Conservation (phyloP, 2,888 invertebrate species). For the Hydrotaea cyrtoneurina region DNA sequence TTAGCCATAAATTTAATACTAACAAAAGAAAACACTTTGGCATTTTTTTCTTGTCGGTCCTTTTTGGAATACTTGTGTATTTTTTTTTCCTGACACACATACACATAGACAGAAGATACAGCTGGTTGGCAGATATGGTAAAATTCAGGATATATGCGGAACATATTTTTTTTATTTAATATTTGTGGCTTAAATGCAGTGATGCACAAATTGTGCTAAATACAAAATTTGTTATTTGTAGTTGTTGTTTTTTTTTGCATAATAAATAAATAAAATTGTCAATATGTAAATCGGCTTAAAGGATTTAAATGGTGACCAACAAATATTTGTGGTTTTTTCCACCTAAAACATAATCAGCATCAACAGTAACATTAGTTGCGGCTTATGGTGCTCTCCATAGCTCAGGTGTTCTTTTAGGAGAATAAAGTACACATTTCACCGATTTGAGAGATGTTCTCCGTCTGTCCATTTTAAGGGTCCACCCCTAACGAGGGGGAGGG, state of each 20-base stretch:
- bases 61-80: neutral
- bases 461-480: too few relatives aligned
- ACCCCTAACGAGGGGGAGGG: too few relatives aligned
- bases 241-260: neutral
- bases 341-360: neutral
- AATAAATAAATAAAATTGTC: constrained; percentile 34
- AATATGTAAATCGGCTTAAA: constrained; percentile 29
- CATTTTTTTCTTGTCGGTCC: too few relatives aligned
- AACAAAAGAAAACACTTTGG: constrained; percentile 44
- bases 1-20: constrained; percentile 52
- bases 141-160: constrained; percentile 15
- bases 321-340: neutral
- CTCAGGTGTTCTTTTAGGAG: too few relatives aligned
- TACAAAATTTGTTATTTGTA: constrained; percentile 1
- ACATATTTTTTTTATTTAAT: constrained; percentile 8
- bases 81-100: neutral
- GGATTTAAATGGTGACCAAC: constrained; percentile 8
- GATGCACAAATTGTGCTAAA: constrained; percentile 48
- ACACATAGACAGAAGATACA: neutral
- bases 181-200: constrained; percentile 39
- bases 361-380: neutral
- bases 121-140: neutral
- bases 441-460: too few relatives aligned
- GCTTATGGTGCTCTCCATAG: neutral
- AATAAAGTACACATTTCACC: too few relatives aligned